Percentiles rank a stretch among this genome's conserved stretches.
phyloP scores from a whole-genome alignment of 2,113 vertebrate genomes.

The Varanus komodoensis region DNA sequence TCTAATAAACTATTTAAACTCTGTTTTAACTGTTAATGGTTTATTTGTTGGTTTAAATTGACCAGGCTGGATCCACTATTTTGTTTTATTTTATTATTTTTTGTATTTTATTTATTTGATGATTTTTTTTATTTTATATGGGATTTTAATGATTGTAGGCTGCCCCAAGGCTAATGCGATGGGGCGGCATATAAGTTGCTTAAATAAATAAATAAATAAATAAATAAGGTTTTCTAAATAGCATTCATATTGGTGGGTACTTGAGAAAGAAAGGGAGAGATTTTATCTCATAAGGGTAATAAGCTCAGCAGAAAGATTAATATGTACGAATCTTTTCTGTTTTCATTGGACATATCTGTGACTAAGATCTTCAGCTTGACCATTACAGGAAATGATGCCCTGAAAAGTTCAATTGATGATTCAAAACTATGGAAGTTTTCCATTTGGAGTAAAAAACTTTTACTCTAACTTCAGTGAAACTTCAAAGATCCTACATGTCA shows the following conservation, averaged over 20 bases:
- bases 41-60: too few species aligned
- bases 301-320: constrained; percentile 35
- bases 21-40: too few species aligned
- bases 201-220: background rate
- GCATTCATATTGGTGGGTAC: background rate
- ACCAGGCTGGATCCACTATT: too few species aligned
- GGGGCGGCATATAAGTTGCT: too few species aligned
- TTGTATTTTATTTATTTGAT: too few species aligned
- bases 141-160: too few species aligned
- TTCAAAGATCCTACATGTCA: background rate
- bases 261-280: background rate
- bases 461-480: background rate
- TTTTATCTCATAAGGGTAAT: constrained; percentile 13
- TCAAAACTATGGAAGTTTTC: background rate
- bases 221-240: background rate
- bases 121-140: too few species aligned
- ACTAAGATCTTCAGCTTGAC: constrained; percentile 7
- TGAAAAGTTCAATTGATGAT: constrained; percentile 28
- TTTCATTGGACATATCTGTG: constrained; percentile 14
- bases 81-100: too few species aligned
- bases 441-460: background rate
- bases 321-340: constrained; percentile 13
- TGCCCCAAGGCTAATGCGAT: too few species aligned
- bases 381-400: constrained; percentile 7
- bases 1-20: background rate